Percentiles rank a stretch among this genome's conserved stretches.
Evolutionary conservation across 2,797 vertebrate species (phyloP).

Genomic region (Tragopan temminckii): DNA sequence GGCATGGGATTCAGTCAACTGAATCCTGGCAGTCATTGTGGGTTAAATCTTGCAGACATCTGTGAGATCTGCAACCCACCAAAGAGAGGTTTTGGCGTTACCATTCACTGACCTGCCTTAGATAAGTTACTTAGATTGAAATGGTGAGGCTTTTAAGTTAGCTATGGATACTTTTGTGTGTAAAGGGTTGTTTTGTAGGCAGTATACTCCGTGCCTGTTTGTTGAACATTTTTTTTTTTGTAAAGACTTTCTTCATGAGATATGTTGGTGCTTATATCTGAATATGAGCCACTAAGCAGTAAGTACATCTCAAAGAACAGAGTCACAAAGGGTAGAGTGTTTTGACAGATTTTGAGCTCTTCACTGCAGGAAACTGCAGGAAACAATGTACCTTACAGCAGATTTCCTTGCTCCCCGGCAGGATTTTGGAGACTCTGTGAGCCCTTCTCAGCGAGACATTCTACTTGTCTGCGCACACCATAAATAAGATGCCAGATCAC

Average conservation of each 20-base stretch:
- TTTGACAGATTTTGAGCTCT: constrained; percentile 64
- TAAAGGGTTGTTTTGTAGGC: background rate
- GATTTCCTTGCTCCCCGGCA: constrained; percentile 64
- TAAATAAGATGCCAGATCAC: constrained; percentile 25
- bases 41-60: background rate
- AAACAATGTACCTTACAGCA: constrained; percentile 63
- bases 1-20: background rate
- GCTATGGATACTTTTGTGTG: background rate
- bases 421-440: constrained; percentile 46
- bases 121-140: background rate
- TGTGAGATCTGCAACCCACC: background rate
- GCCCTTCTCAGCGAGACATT: constrained; percentile 67
- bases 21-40: background rate
- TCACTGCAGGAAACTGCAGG: constrained; percentile 66
- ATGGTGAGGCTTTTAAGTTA: background rate
- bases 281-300: background rate
- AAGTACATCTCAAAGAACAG: constrained; percentile 1
- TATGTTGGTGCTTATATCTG: background rate
- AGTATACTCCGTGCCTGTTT: background rate
- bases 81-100: background rate
- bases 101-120: background rate
- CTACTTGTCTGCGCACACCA: constrained; percentile 32
- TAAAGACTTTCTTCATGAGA: background rate
- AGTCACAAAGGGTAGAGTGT: constrained; percentile 2
- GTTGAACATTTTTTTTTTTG: background rate